Base-by-base conservation (phyloP, 2,797 vertebrate species). In the Gadopsis bispinosus region DNA sequence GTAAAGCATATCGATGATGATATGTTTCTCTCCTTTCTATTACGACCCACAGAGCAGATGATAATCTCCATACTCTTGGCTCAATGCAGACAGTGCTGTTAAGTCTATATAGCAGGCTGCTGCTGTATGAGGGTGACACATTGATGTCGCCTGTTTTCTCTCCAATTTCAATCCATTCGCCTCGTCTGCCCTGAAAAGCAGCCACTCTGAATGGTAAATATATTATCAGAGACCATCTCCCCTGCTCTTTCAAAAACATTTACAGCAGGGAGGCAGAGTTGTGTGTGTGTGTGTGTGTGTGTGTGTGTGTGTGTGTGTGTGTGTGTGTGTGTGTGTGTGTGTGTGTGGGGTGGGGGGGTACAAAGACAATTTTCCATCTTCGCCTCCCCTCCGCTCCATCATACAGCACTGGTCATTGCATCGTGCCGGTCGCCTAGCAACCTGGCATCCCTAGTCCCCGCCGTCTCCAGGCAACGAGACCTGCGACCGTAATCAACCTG, bases 401-500 rank as follows among this genome's bases (percentile, higher is more conserved):
- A 94, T 91, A 92, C 92, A 91, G 92, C 68, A 79, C 93, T 91
- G 93, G 93, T 92, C 94, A 94, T 93, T 93, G 94, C 94, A 95
- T 95, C 91, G 87, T 72, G 88, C 86, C 47, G 91, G 95, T 95
- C 80, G 90, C 94, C 87, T 94, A 93, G 94, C 94, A 95, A 95
- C 95, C 93, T 92, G 93, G 94, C 94, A 95, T 95, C 95, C 93
- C 94, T 93, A 72, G 86, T 95, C 92, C 92, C 92, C 81, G 86
- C 92, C 92, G 94, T 95, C 92, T 94, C 95, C 91, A 92, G 92
- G 95, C 95, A 95, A 95, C 94, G 92, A 93, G 94, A 95, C 94
- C 93, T 94, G 94, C 91, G 93, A 95, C 94, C 94, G 80, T 95
- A 95, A 95, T 95, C 95, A 95, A 95, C 94, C 93, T 94, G 91